Conservation (phyloP, 2,888 invertebrate species). For the Drosophila putrida region DNA sequence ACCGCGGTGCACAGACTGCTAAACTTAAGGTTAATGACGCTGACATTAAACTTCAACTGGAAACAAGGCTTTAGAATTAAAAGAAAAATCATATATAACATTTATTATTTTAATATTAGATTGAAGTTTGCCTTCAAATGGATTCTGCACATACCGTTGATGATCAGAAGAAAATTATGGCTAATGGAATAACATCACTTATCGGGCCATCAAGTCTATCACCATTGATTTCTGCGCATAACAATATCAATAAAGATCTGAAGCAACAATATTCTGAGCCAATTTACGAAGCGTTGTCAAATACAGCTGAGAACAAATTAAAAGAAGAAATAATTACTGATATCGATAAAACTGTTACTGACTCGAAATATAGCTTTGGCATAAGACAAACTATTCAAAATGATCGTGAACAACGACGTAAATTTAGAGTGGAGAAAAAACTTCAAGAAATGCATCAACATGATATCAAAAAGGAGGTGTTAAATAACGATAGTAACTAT, state of each 20-base stretch:
- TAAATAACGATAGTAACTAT: constrained; percentile 88
- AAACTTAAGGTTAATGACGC: too few species aligned
- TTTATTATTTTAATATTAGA: constrained; percentile 66
- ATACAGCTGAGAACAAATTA: constrained; percentile 72
- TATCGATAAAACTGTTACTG: not conserved
- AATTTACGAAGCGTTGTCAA: constrained; percentile 94
- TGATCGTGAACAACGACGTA: constrained; percentile 92
- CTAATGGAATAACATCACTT: constrained; percentile 87
- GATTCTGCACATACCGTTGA: constrained; percentile 65
- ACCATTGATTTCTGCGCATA: constrained; percentile 87
- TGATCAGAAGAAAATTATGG: constrained; percentile 78
- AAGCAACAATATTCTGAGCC: constrained; percentile 87
- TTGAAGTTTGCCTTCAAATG: constrained; percentile 89
- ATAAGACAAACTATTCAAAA: constrained; percentile 11
- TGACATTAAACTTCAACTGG: too few species aligned
- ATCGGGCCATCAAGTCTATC: constrained; percentile 92
- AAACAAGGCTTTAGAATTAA: too few species aligned
- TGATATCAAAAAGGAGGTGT: constrained; percentile 83
- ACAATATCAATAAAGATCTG: not conserved
- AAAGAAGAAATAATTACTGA: constrained; percentile 1
- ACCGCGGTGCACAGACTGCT: too few species aligned
- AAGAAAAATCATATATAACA: too few species aligned
- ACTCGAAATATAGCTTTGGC: not conserved
- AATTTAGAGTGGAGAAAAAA: constrained; percentile 94
- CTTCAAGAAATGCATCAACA: constrained; percentile 91